Conservation (phyloP, 2,888 invertebrate species). For the Nesidiocoris tenuis region DNA sequence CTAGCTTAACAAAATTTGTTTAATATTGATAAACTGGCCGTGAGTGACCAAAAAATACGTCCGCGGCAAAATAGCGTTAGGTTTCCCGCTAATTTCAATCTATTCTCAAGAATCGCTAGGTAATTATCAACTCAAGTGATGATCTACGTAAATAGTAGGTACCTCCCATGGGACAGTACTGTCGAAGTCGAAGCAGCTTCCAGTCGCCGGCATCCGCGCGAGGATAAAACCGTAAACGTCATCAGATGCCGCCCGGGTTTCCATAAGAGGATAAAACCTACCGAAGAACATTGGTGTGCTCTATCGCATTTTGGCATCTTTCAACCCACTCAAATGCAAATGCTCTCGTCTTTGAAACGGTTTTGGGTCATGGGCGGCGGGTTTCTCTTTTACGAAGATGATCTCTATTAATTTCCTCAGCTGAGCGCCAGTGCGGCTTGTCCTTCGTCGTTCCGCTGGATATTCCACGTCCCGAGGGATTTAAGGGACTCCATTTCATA, state of each 20-base stretch:
- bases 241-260: not conserved
- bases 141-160: too few relatives aligned
- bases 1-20: too few relatives aligned
- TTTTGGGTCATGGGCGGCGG: constrained; percentile 3
- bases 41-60: too few relatives aligned
- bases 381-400: constrained; percentile 34
- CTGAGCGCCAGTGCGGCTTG: not conserved
- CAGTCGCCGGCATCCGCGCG: too few relatives aligned
- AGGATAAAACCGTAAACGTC: not conserved
- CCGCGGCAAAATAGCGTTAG: too few relatives aligned
- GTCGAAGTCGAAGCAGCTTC: too few relatives aligned
- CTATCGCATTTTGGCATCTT: constrained; percentile 35
- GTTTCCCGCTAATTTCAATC: too few relatives aligned
- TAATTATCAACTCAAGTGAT: too few relatives aligned
- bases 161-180: too few relatives aligned
- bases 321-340: constrained; percentile 37
- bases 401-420: constrained; percentile 36
- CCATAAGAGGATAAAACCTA: constrained; percentile 21
- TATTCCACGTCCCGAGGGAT: constrained; percentile 13
- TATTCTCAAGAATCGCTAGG: too few relatives aligned
- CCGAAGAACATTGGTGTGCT: constrained; percentile 36
- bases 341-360: constrained; percentile 22
- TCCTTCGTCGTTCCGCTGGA: not conserved
- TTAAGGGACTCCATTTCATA: constrained; percentile 5
- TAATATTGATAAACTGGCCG: too few relatives aligned